Percentiles rank a stretch among this genome's conserved stretches.
phyloP scores from a whole-genome alignment of 2,888 invertebrate genomes.

The Melieria crassipennis region DNA sequence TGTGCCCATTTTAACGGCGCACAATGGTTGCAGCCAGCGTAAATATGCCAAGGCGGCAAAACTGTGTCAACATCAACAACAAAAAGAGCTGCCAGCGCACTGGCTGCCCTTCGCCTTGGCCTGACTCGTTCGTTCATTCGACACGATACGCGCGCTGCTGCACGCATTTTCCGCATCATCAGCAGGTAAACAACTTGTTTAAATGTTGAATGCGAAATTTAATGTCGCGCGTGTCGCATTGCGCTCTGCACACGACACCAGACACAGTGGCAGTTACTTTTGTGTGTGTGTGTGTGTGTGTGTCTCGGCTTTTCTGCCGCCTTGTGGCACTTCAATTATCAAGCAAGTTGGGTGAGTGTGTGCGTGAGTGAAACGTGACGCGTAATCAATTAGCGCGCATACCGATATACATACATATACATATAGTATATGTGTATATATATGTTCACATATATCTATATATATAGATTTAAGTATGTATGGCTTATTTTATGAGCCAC shows the following conservation, averaged over 20 bases:
- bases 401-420: not conserved
- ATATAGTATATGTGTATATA: not conserved
- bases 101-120: too few relatives aligned
- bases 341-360: not conserved
- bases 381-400: constrained; percentile 13
- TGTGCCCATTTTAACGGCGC: too few relatives aligned
- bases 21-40: too few relatives aligned
- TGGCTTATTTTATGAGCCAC: not conserved
- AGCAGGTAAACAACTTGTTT: constrained; percentile 20
- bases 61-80: too few relatives aligned
- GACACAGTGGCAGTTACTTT: too few relatives aligned
- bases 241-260: too few relatives aligned
- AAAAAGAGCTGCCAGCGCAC: too few relatives aligned
- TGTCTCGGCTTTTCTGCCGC: not conserved
- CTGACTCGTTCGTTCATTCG: too few relatives aligned
- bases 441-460: not conserved
- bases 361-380: constrained; percentile 8
- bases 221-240: too few relatives aligned
- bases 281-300: too few relatives aligned
- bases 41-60: too few relatives aligned
- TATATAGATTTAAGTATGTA: not conserved
- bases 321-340: not conserved
- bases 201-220: not conserved
- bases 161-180: constrained; percentile 12
- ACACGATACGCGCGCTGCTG: not conserved